These are phyloP conservation scores for fruit fly (Drosophila melanogaster) DNA, from an alignment of 1,140 invertebrate genomes.

Conservation along the genomic window Release_6_plus_ISO1_MT NT_037436.4:2654001-2654500, in stretches of 20 bases:
- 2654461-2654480: conserved; percentile 72
- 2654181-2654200: conserved; percentile 41
- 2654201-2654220: conserved; percentile 42
- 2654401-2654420: conserved; percentile 49
- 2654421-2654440: conserved; percentile 64
- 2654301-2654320: conserved; percentile 17
- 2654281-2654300: conserved; percentile 8
- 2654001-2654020: conserved; percentile 80
- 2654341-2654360: conserved; percentile 25
- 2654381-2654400: conserved; percentile 20
- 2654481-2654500: conserved; percentile 81
- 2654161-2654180: conserved; percentile 49
- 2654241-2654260: conserved; percentile 25
- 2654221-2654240: conserved; percentile 54
- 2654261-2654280: conserved; percentile 26
- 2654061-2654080: conserved; percentile 80
- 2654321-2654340: conserved; percentile 21
- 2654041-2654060: conserved; percentile 80
- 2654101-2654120: conserved; percentile 52
- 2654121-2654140: conserved; percentile 34
- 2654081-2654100: conserved; percentile 77
- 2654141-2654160: conserved; percentile 69
- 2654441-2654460: conserved; percentile 84
- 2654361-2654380: conserved; percentile 9
- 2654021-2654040: conserved; percentile 75